phyloP scores from a whole-genome alignment of 2,888 invertebrate genomes.

The Sarcophaga carnaria region DNA sequence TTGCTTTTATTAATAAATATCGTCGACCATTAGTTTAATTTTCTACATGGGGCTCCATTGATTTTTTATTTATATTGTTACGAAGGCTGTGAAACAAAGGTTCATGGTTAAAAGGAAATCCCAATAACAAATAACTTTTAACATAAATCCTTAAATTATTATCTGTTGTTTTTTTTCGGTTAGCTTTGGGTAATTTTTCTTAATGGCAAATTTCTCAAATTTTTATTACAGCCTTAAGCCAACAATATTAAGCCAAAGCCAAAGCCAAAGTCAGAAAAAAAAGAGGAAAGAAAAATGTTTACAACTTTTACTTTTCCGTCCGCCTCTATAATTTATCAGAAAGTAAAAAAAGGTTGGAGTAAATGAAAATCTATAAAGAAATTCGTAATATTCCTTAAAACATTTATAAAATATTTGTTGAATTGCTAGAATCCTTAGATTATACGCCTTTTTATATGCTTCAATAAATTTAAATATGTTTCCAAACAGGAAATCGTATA shows the following conservation, averaged over 20 bases:
- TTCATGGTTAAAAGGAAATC: no score
- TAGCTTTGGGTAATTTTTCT: conserved; percentile 16
- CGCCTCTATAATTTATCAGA: neutral
- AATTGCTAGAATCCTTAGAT: neutral
- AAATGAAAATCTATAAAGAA: neutral
- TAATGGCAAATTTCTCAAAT: conserved; percentile 28
- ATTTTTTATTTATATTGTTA: neutral
- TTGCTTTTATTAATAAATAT: conserved; percentile 18
- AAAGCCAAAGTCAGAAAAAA: neutral
- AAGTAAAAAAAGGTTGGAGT: neutral
- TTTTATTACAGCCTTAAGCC: conserved; percentile 34
- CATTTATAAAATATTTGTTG: neutral
- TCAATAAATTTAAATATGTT: conserved; percentile 56
- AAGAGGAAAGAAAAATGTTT: neutral
- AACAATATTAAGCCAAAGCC: neutral
- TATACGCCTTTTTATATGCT: conserved; percentile 6
- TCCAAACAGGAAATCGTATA: neutral
- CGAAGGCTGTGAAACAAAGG: neutral
- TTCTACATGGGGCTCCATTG: conserved; percentile 13
- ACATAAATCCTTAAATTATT: conserved; percentile 25
- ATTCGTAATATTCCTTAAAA: neutral
- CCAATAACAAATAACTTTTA: neutral
- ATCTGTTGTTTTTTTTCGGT: neutral
- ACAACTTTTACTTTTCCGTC: no score
- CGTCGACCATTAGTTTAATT: neutral